phyloP scores from a whole-genome alignment of 2,888 invertebrate species.

The Coecobrya sp. region DNA sequence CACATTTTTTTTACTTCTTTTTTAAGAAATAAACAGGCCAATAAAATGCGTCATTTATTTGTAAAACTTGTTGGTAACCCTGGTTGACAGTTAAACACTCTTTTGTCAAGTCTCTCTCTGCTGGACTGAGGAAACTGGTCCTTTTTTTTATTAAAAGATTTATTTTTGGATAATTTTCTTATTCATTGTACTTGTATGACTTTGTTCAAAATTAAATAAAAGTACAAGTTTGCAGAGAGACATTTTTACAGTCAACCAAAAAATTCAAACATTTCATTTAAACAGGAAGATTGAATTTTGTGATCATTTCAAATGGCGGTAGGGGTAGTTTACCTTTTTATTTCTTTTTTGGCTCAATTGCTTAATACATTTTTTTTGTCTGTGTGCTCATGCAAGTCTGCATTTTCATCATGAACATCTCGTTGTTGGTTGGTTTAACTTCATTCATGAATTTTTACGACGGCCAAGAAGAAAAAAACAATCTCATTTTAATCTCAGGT shows the following conservation, averaged over 20 bases:
- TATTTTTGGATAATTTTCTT: no score
- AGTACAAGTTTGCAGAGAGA: not conserved
- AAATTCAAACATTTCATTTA: not conserved
- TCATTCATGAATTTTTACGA: slow-evolving; percentile 49
- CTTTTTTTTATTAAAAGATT: not conserved
- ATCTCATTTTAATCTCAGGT: slow-evolving; percentile 50
- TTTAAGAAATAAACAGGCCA: not conserved
- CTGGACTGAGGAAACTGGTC: not conserved
- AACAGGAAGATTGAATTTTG: not conserved
- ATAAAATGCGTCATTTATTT: not conserved
- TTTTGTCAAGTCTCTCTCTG: not conserved
- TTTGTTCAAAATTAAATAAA: not conserved
- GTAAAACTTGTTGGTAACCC: not conserved
- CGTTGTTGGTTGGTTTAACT: slow-evolving; percentile 12
- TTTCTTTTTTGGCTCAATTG: no score
- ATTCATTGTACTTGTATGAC: not conserved
- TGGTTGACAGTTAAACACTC: slow-evolving; percentile 27
- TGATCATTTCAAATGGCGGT: no score
- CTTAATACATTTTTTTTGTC: no score
- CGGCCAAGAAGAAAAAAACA: not conserved
- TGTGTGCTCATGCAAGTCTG: no score
- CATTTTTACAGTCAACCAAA: not conserved
- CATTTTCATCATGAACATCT: not conserved
- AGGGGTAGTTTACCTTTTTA: no score
- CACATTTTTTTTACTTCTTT: slow-evolving; percentile 6